Base-by-base conservation (phyloP, 2,888 invertebrate species). In the Patella pellucida region DNA sequence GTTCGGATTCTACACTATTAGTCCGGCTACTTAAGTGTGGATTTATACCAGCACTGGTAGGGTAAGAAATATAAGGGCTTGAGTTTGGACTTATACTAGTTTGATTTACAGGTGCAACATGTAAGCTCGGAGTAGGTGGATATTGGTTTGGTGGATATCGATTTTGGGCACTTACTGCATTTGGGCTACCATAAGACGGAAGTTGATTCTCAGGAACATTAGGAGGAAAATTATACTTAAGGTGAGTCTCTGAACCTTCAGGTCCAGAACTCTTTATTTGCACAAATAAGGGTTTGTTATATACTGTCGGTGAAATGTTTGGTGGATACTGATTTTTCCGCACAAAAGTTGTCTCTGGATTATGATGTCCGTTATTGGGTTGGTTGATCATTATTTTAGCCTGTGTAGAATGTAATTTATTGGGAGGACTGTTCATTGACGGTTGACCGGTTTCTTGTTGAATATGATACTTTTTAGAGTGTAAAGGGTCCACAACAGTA, bases 1-100 rank as follows among this genome's bases (percentile, higher is more conserved):
- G 73, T 76, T 78, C 77, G 77, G 79, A 80, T 62, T 74, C 74
- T 62, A 72, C 75, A 72, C 76, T 75, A 70, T 72, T 72, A 56
- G 62, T 62, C 52, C 71, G 73, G 16, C 76, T 69, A 51, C 16
- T 71, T 19, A 52, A 31, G 15, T 16, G 19, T 16, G 51, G 23
- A 14, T 16, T 50, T 51, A 31, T 23, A 52, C 51, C 52, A 11
- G 23, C 50, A 23, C 19, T 51, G n/a, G 52, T 23, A 52, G 71
- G 41, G 19, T 27, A n/a, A 23, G 19, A n/a, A 9, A n/a, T n/a
- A 69, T 41, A 51, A 27, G 69, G 11, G 19, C 27, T 51, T 31
- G n/a, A 27, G 69, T 51, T 50, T 50, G 16, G 51, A 69, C 69
- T 50, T 31, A n/a, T 19, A 56, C 19, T 56, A 23, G 14, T 71